Base-by-base conservation (phyloP, 2,797 vertebrate species). In the Urocyon cinereoargenteus region DNA sequence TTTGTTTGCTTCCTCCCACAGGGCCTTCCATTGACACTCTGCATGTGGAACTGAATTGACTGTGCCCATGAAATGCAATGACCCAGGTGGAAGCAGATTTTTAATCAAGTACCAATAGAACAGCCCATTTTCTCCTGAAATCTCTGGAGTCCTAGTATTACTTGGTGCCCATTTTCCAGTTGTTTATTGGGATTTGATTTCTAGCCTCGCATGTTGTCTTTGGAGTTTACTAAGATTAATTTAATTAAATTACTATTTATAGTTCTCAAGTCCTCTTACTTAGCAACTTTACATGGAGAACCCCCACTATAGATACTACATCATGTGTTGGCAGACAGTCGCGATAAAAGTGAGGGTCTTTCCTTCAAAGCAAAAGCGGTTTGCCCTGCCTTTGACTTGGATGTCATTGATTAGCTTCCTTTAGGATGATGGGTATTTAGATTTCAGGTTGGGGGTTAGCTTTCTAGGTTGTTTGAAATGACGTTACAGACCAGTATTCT, bases 81-180 rank as follows among this genome's bases (percentile, higher is more conserved):
- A 87, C 93, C 78, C 97, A 95, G 94, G 93, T 97, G 85, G 79
- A 96, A 78, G 85, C 62, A 92, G 55, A 86, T 13, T 97, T 94
- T 93, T 96, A 98, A 97, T 97, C 90, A 96, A 90, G 91, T 77
- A 59, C 91, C 86, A 61, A 2, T 45, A 94, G 53, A 93, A 90
- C 51, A 77, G 22, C 53, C 64, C 93, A 90, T 95, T 96, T 94
- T 90, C 86, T 94, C 34, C 84, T 55, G 8, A 90, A 86, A 64
- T 92, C 95, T 86, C 78, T 55, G n/a, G 96, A 96, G 96, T 34
- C 57, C 26, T 88, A 13, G 3, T 64, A 51, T 94, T 83, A 64
- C 51, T 49, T n/a, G 78, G 40, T 81, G 64, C 66, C 92, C 85
- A 51, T 86, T 96, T 91, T 91, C 53, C 40, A 75, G 21, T 93